Evolutionary conservation across 2,113 vertebrate species (phyloP).

Genomic region (Ardeotis arabs): DNA sequence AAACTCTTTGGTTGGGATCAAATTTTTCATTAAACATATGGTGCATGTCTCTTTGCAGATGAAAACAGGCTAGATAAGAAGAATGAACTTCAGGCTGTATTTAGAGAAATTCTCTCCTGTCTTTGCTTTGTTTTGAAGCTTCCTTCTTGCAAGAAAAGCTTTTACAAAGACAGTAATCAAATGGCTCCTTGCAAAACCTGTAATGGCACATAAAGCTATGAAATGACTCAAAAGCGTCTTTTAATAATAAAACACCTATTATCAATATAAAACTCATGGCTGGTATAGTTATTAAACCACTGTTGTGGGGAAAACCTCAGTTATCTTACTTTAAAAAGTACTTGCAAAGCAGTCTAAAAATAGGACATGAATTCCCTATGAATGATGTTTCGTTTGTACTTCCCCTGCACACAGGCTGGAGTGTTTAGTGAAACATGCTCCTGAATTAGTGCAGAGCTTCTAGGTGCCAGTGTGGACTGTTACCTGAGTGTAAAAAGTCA

Average conservation of each 20-base stretch:
- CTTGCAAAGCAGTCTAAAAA: background rate
- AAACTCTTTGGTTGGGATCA: background rate
- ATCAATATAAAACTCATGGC: background rate
- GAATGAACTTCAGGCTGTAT: background rate
- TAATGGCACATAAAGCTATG: background rate
- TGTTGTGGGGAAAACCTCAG: background rate
- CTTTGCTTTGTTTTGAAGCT: background rate
- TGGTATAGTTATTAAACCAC: background rate
- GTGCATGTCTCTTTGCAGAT: background rate
- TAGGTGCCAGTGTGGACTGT: background rate
- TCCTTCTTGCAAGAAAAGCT: background rate
- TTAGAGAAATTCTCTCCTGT: background rate
- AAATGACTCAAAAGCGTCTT: background rate
- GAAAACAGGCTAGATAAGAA: background rate
- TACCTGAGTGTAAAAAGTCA: background rate
- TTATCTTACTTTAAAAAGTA: background rate
- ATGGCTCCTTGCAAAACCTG: background rate
- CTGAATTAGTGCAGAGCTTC: background rate
- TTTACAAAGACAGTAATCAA: background rate
- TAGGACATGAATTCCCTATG: background rate
- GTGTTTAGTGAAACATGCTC: background rate
- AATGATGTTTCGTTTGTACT: background rate
- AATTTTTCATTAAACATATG: background rate
- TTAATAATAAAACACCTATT: background rate
- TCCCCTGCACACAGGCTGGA: background rate